A percentile compares a stretch with the other conserved stretches of the same genome.
These are phyloP conservation scores for Phasia obesa DNA, from an alignment of 2,888 invertebrate species.

Conservation along the genomic window DNA sequence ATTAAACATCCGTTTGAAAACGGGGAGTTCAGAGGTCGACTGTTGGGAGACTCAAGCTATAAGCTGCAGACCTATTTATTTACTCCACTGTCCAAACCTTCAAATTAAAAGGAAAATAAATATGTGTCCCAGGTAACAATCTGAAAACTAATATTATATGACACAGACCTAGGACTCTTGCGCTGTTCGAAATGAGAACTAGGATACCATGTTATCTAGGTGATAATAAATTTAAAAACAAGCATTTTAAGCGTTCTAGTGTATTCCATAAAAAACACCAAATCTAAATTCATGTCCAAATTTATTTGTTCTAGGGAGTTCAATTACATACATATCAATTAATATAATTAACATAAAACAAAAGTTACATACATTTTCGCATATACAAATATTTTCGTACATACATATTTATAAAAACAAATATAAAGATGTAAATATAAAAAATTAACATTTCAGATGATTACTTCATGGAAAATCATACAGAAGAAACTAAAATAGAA, in stretches of 20 bases:
- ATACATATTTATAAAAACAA: too few relatives aligned
- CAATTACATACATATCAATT: neutral
- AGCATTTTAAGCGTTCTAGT: too few relatives aligned
- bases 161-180: neutral
- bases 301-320: too few relatives aligned
- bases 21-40: neutral
- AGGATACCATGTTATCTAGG: too few relatives aligned
- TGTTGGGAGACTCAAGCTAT: neutral
- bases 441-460: conserved; percentile 1
- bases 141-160: too few relatives aligned
- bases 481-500: conserved; percentile 3
- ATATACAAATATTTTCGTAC: too few relatives aligned
- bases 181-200: neutral
- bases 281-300: too few relatives aligned
- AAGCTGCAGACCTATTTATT: neutral
- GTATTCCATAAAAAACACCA: too few relatives aligned
- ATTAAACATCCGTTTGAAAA: neutral
- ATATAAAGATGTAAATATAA: neutral
- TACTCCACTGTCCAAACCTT: neutral
- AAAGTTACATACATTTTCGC: too few relatives aligned
- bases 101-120: neutral
- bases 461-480: neutral
- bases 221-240: too few relatives aligned
- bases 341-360: neutral
- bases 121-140: neutral